Evolutionary conservation across 2,888 invertebrate genomes (phyloP), one percentile per base, ranked within the genome.

Genomic region (Microctonus hyperodae): DNA sequence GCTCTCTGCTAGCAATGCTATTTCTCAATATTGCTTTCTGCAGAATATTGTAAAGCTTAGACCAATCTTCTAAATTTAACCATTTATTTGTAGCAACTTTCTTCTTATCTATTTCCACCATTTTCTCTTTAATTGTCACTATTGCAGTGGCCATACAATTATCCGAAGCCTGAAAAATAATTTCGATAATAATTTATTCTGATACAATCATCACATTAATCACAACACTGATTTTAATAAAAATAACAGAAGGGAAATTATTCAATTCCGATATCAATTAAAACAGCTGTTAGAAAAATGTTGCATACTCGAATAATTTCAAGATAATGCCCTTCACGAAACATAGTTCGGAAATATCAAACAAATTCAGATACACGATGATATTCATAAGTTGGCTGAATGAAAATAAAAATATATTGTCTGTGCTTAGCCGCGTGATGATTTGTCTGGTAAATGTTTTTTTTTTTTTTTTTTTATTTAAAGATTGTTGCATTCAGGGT

Each of bases 261-360:
- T 71, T 64, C 0, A 22, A 11, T 7, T 31, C 11, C 2, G 5
- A 10, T 31, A 11, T 25, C 28, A 64, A 28, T 59, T 22, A 11
- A 56, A 74, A 75, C 78, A 77, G 77, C 77, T 77, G 75, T 75
- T 71, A 59, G 22, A 33, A 44, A 51, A 61, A n/a, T 16, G 40
- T 53, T 40, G 48, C 57, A 57, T 78, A 79, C 79, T 79, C 79
- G 79, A 62, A 79, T 79, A 63, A 79, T 75, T 71, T 79, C 79
- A 69, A 79, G 65, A 68, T 79, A 79, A 44, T 79, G 78, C 20
- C 79, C 79, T 69, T 79, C 76, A 28, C 78, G 78, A 68, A 79
- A 79, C 79, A 79, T 44, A 44, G 79, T 57, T 13, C 31, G 22
- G n/a, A 13, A 16, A 51, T 11, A 40, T 16, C 22, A 16, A 23